Evolutionary conservation across 2,797 vertebrate species (phyloP), one percentile per base, ranked within the genome.

Genomic region (Selene dorsalis): DNA sequence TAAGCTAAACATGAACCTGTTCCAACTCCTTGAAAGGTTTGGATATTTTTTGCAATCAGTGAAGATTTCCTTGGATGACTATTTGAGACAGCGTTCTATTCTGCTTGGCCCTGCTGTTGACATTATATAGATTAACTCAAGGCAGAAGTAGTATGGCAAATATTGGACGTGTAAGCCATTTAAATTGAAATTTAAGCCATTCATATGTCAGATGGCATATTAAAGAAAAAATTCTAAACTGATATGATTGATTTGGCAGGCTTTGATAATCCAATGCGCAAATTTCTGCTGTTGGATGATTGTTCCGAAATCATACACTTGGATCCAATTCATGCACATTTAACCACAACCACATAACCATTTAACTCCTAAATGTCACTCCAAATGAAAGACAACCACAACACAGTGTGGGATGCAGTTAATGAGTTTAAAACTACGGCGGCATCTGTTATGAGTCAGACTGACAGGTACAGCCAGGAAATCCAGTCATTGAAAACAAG

Each of bases 381-480:
- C 85, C 16, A 17, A 89, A 79, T 87, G 77, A 87, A 71, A 88
- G 83, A 80, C 85, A 87, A 85, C 60, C 71, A 53, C 75, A 70
- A 48, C 72, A 45, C 77, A 47, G 78, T 47, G 66, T 83, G 84
- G 84, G 83, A 84, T 58, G 80, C 71, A 82, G 69, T 69, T 91
- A 92, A 92, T 90, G 90, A 91, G 86, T 91, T 87, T 87, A 79
- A 87, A 89, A 83, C 87, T 64, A 77, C 52, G 11, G 39, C 84
- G 53, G 83, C 92, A 89, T 91, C 86, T 88, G 88, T 83, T 90
- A 67, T 26, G 87, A 89, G 77, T 90, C 73, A 80, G 78, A 77
- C 80, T 92, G 88, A 92, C 89, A 91, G 91, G 89, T 91, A 91
- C 24, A 59, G 87, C 81, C 88, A 78, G 71, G 84, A 90, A 87